Evolutionary conservation across 2,888 invertebrate genomes (phyloP), one percentile per base, ranked within the genome.

Genomic region (Molorchus minor): DNA sequence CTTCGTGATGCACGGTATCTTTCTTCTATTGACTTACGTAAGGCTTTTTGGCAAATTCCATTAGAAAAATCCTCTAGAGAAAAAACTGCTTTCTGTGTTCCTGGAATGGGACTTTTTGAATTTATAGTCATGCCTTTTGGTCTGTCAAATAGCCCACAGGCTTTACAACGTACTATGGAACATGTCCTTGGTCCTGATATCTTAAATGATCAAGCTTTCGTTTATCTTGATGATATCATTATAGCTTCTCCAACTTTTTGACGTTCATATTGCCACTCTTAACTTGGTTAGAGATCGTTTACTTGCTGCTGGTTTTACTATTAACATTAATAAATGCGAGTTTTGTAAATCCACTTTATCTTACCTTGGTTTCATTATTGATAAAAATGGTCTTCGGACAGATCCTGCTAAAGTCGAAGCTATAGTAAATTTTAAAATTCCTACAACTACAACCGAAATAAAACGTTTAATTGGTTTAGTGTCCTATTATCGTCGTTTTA

Each of bases 71-170:
- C 29, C 2, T 49, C 45, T 25, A 64, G 65, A 44, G 51, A 68
- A 21, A 62, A 71, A 20, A 69, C 69, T 12, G 68, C 68, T 3
- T 71, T 69, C 30, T 56, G 60, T 10, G 65, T 61, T 10, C 61
- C 56, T 30, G 64, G 56, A 36, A 46, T 58, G 40, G 69, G 71
- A 7, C 47, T 61, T 19, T 69, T 55, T 20, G 58, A 68, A 45
- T 70, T 69, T 47, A 62, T 61, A 8, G 56, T 56, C 16, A 29
- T 71, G 35, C 49, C 56, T 17, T 69, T 68, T 53, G 69, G 68
- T 5, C 44, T 67, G 12, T 65, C 63, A 29, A 68, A 69, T 35
- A 67, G 63, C 4, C 69, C 68, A 0, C 56, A 33, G 0, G 64
- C 66, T 1, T 70, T 69, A 36, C 65, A 68, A 56, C 54, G 56